Evolutionary conservation across 2,797 vertebrate species (phyloP).

Genomic region (Pipistrellus pipistrellus): DNA sequence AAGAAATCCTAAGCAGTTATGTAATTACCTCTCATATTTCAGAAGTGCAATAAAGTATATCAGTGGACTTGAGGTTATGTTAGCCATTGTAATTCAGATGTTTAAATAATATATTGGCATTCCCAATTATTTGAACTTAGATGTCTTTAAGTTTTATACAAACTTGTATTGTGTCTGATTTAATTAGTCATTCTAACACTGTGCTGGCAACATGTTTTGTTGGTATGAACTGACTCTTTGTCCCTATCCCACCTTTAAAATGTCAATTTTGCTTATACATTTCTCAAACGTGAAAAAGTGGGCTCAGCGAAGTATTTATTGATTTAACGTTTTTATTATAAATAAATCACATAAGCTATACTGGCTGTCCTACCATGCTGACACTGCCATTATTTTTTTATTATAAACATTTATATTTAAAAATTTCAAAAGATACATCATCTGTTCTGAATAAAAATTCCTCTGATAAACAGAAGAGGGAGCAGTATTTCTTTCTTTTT

Average conservation of each 20-base stretch:
- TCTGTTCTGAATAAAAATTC: constrained; percentile 60
- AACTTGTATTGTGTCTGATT: constrained; percentile 18
- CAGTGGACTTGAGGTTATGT: not conserved
- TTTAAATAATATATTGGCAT: constrained; percentile 7
- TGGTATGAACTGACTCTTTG: constrained; percentile 10
- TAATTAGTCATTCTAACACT: constrained; percentile 1
- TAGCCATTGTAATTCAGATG: not conserved
- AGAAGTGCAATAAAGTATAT: not conserved
- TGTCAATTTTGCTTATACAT: not conserved
- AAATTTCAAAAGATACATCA: not conserved
- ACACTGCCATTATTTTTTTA: not conserved
- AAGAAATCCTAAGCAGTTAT: not conserved
- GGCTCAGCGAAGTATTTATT: not conserved
- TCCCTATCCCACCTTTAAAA: constrained; percentile 45
- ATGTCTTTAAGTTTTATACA: constrained; percentile 31
- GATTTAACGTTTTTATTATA: constrained; percentile 50
- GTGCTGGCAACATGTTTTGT: not conserved
- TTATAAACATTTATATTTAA: constrained; percentile 14
- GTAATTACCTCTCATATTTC: not conserved
- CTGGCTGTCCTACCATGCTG: not conserved
- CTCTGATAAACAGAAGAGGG: constrained; percentile 90
- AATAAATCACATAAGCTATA: not conserved
- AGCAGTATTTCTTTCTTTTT: constrained; percentile 91
- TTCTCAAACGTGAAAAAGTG: constrained; percentile 45
- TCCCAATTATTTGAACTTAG: not conserved